Base-by-base conservation (phyloP, 2,888 invertebrate species). In the Eupsilia transversa region DNA sequence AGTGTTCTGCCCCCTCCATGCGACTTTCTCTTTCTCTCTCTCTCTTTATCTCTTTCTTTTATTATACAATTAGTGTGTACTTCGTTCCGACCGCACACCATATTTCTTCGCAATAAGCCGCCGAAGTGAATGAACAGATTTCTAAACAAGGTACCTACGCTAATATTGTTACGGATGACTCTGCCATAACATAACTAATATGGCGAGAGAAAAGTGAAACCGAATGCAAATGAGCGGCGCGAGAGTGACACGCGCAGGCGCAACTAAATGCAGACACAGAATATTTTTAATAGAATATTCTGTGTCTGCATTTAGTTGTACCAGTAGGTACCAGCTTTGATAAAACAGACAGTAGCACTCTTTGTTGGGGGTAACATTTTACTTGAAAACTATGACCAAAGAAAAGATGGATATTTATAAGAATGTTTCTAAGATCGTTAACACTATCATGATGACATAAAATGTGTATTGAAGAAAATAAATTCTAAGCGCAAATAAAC, bases 161-260 rank as follows among this genome's bases (percentile, higher is more conserved):
- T 65, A 61, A 77, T 83, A 79, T 82, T 66, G 68, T 59, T 70
- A 54, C 65, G 71, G 76, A 72, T 82, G 79, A 69, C 74, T 82
- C 85, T 80, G 81, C 77, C 78, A 79, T 83, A 81, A 87, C 78
- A 79, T 83, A 81, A 87, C 89, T 82, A 88, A 92, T 91, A 90
- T 88, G 90, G 91, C 77, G 71, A 88, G 90, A 90, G 92, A 90
- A 92, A 94, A 93, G 94, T 93, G 93, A 94, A 94, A 75, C 81
- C 60, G 54, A 85, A 85, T 85, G 79, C 70, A 85, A 85, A 85
- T 85, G 81, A 86, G 83, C 63, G 52, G n/a, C 59, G 65, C 72
- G 65, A 71, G 74, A 68, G 64, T 69, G 74, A 82, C 77, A 67
- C 27, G 60, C 70, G 49, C 71, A 74, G 54, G 64, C 71, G 68